These are phyloP conservation scores for Oceanodroma leucorhoa DNA, from an alignment of 2,797 vertebrate species.

Conservation along the genomic window DNA sequence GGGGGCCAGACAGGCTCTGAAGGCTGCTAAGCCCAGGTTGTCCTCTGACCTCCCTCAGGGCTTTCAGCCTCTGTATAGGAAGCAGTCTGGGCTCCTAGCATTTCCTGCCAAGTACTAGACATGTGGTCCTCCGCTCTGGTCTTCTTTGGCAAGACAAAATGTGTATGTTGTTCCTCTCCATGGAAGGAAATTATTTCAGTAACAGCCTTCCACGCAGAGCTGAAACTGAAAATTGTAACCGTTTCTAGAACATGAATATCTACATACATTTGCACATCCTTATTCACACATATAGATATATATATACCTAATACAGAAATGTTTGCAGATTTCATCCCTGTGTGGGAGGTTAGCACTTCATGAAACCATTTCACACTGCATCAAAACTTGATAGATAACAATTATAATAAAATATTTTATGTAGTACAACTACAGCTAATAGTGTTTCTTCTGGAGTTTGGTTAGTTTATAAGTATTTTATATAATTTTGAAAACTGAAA, in stretches of 20 bases:
- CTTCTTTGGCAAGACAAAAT: not conserved
- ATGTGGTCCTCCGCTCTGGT: not conserved
- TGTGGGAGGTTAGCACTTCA: not conserved
- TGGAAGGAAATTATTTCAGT: conserved; percentile 24
- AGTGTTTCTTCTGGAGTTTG: not conserved
- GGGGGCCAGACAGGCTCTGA: not conserved
- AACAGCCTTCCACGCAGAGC: conserved; percentile 43
- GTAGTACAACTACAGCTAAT: not conserved
- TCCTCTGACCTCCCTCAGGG: not conserved
- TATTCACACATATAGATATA: not conserved
- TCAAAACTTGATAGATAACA: not conserved
- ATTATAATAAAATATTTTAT: not conserved
- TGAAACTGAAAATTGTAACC: conserved; percentile 35
- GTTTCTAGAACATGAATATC: conserved; percentile 23
- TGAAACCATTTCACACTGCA: not conserved
- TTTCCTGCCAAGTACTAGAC: not conserved
- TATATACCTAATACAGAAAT: not conserved
- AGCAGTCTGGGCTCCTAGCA: not conserved
- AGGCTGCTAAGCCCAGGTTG: not conserved
- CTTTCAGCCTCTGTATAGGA: not conserved
- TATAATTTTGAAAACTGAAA: not conserved
- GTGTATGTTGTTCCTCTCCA: not conserved
- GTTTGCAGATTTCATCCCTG: not conserved
- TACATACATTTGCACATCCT: not conserved
- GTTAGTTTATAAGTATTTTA: not conserved